Percentiles rank a stretch among this genome's conserved stretches.
Conservation (phyloP, 92 coral and sea anemone genomes). For the Parazoanthus darwini region DNA sequence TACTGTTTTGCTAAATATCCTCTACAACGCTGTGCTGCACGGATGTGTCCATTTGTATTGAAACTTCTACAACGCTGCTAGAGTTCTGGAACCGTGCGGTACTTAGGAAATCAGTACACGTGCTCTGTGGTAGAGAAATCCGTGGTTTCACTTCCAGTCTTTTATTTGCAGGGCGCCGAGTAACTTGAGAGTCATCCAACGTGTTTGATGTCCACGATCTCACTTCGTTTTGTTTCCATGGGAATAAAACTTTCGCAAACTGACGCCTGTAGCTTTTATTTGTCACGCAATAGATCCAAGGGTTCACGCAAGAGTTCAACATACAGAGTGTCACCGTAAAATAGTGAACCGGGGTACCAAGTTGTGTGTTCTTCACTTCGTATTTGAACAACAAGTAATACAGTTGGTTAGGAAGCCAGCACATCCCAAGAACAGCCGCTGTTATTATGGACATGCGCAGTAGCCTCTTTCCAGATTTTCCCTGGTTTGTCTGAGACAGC, state of each 20-base stretch:
- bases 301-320: constrained; percentile 72
- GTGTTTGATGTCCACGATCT: constrained; percentile 23
- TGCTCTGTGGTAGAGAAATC: not conserved
- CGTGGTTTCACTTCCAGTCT: not conserved
- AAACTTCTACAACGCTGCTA: not conserved
- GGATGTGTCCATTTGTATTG: not conserved
- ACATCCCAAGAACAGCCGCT: constrained; percentile 54
- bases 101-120: not conserved
- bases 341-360: constrained; percentile 61
- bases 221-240: constrained; percentile 34
- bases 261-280: constrained; percentile 54
- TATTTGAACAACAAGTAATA: constrained; percentile 67
- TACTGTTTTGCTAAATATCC: not conserved
- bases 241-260: constrained; percentile 46
- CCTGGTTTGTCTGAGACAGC: constrained; percentile 68
- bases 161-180: not conserved
- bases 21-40: not conserved
- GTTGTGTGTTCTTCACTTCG: constrained; percentile 43
- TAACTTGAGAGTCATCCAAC: not conserved
- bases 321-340: constrained; percentile 68
- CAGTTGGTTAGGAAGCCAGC: constrained; percentile 77
- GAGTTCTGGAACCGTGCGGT: not conserved
- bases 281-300: constrained; percentile 61
- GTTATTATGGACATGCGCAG: constrained; percentile 74
- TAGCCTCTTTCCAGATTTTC: constrained; percentile 75